A percentile compares a stretch with the other conserved stretches of the same genome.
These are phyloP conservation scores for Sinosuthora webbiana DNA, from an alignment of 2,113 vertebrate genomes.

Conservation along the genomic window DNA sequence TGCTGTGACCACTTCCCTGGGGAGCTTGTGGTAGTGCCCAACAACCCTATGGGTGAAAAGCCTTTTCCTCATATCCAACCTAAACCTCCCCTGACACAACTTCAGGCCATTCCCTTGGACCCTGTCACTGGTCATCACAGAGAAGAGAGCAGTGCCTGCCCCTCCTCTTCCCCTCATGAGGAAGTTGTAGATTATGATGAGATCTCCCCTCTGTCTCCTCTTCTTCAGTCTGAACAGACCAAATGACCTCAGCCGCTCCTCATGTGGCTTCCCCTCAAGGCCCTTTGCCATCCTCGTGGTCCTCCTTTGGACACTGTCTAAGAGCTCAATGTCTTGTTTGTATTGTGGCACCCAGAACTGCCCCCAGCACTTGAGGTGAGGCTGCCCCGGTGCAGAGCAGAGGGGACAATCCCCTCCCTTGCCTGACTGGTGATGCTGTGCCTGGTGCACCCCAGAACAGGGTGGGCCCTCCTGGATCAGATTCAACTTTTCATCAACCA, in stretches of 20 bases:
- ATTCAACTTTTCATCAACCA: background rate
- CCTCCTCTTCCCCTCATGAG: fast-evolving
- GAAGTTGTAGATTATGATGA: background rate
- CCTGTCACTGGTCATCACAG: background rate
- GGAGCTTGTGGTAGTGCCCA: background rate
- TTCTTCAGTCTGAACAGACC: background rate
- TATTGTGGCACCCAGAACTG: background rate
- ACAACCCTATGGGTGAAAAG: background rate
- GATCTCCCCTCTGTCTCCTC: background rate
- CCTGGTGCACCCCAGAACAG: fast-evolving
- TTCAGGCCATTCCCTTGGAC: fast-evolving
- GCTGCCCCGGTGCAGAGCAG: fast-evolving
- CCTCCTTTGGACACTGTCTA: background rate
- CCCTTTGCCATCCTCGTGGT: fast-evolving
- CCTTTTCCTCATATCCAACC: background rate
- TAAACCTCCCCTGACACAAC: background rate
- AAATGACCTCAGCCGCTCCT: background rate
- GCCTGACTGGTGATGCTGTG: fast-evolving
- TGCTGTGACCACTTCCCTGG: background rate
- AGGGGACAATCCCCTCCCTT: background rate
- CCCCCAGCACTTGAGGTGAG: background rate
- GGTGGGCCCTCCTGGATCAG: background rate
- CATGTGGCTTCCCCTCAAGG: fast-evolving
- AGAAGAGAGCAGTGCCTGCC: background rate
- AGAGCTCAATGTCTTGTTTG: fast-evolving